These are phyloP conservation scores for Lasioglossum albipes DNA, from an alignment of 1,140 invertebrate genomes.

Conservation along the genomic window DNA sequence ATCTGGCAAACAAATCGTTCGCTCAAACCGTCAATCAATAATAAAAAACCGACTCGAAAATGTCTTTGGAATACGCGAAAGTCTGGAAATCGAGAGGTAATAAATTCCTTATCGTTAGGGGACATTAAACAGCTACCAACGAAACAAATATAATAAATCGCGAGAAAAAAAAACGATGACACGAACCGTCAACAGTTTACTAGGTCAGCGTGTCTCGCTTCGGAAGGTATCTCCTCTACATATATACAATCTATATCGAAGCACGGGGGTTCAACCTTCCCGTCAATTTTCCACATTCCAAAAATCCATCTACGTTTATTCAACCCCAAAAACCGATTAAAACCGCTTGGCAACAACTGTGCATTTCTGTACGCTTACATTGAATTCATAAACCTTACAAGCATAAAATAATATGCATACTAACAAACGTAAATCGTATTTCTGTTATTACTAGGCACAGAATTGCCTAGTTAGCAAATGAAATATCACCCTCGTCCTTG, in stretches of 20 bases:
- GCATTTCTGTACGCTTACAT: too few relatives aligned
- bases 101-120: background rate
- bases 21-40: too few relatives aligned
- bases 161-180: background rate
- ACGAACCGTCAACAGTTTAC: conserved; percentile 14
- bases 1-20: too few relatives aligned
- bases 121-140: background rate
- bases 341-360: too few relatives aligned
- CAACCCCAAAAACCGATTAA: background rate
- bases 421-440: too few relatives aligned
- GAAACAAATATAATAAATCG: background rate
- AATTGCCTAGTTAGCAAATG: too few relatives aligned
- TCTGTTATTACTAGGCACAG: too few relatives aligned
- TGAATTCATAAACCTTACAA: too few relatives aligned
- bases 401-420: too few relatives aligned
- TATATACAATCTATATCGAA: background rate
- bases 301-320: background rate
- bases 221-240: background rate
- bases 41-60: too few relatives aligned
- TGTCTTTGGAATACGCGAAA: too few relatives aligned
- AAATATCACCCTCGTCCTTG: too few relatives aligned
- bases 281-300: background rate
- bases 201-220: conserved; percentile 1
- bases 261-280: background rate
- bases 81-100: background rate